Base-by-base conservation (phyloP, 2,888 invertebrate genomes). In the Fragum fragum region DNA sequence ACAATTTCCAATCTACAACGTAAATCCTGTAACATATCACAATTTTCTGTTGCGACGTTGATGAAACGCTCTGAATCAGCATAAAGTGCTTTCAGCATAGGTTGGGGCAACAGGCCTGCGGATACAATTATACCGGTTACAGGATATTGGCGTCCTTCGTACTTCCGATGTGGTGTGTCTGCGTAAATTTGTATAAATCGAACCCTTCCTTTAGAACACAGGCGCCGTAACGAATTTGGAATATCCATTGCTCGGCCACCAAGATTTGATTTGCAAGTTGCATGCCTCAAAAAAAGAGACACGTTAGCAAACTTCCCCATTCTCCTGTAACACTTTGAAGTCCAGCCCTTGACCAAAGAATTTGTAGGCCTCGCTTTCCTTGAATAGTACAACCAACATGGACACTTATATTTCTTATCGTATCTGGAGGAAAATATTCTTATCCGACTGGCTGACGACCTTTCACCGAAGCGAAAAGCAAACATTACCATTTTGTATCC, bases 401-500 rank as follows among this genome's bases (percentile, higher is more conserved):
- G 26, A 79, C 74, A 16, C 66, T 78, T 14, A 23, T 23, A 18
- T 29, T 9, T 26, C 6, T 39, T 32, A 79, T 68, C 2, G 36
- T 16, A 18, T 32, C 47, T n/a, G 9, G 23, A 36, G 73, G 55
- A 23, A 79, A 75, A n/a, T 16, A n/a, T n/a, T 7, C 53, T 29
- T 79, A 57, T 18, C 57, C 42, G n/a, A 83, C 14, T 23, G 76
- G 23, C 28, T 18, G 39, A 29, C 63, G 47, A 36, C 73, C 79
- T 79, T 42, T 83, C 79, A 23, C 79, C 76, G 70, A 83, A 83
- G 1, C 83, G 57, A 69, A 79, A 83, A 52, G 79, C 76, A 66
- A 83, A 83, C 6, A 70, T 9, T 18, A 79, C 29, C 32, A 28
- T 23, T 32, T 29, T n/a, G 32, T 73, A 79, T n/a, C n/a, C n/a